A percentile compares a stretch with the other conserved stretches of the same genome.
These are phyloP conservation scores for Ailuropoda melanoleuca DNA, from an alignment of 2,113 vertebrate genomes.

Conservation along the genomic window DNA sequence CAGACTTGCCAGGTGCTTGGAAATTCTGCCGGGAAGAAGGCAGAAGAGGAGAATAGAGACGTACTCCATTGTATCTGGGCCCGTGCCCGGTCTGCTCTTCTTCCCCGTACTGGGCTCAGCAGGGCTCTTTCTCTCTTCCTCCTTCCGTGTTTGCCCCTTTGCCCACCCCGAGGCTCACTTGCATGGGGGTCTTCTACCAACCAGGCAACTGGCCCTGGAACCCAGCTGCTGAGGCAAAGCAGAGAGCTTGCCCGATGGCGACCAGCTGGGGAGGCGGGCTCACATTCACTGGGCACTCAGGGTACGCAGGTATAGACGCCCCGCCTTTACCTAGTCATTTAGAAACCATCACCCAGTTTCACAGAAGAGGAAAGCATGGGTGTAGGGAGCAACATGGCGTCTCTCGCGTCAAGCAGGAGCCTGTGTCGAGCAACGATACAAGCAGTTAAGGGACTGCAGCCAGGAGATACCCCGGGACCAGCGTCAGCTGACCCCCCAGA, in stretches of 20 bases:
- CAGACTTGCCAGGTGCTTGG: not conserved
- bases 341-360: not conserved
- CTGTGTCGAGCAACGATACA: too few relatives aligned
- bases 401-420: too few relatives aligned
- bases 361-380: not conserved
- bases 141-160: too few relatives aligned
- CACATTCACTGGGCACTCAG: accelerated
- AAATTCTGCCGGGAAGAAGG: not conserved
- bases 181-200: not conserved
- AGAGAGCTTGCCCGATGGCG: not conserved
- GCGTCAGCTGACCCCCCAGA: too few relatives aligned
- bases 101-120: not conserved
- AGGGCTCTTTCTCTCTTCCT: not conserved
- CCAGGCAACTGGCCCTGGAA: too few relatives aligned
- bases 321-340: not conserved
- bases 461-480: too few relatives aligned
- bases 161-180: not conserved
- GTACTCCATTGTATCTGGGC: accelerated
- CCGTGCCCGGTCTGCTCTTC: not conserved
- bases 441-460: too few relatives aligned
- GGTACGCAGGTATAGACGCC: not conserved
- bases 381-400: too few relatives aligned
- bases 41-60: not conserved
- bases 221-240: not conserved
- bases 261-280: not conserved